phyloP scores from a whole-genome alignment of 1,140 invertebrate genomes.

The Adelges cooleyi region DNA sequence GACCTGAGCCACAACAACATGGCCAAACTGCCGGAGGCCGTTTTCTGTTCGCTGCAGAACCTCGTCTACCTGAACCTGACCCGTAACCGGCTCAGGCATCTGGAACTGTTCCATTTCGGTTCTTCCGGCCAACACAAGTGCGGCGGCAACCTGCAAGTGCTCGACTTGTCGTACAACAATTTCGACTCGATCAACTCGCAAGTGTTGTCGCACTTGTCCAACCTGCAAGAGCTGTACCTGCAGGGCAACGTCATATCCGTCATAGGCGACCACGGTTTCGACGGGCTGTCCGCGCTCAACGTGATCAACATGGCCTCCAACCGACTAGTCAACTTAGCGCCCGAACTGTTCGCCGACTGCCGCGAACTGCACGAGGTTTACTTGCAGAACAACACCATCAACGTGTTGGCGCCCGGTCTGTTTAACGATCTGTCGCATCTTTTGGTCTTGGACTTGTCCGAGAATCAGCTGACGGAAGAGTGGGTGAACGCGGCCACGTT shows the following conservation, averaged over 20 bases:
- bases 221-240: conserved; percentile 52
- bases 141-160: conserved; percentile 54
- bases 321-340: conserved; percentile 64
- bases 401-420: conserved; percentile 69
- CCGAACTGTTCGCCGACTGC: conserved; percentile 67
- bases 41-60: conserved; percentile 65
- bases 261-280: conserved; percentile 67
- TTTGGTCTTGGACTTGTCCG: conserved; percentile 67
- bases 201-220: conserved; percentile 56
- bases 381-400: conserved; percentile 74
- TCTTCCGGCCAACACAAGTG: conserved; percentile 51
- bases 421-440: conserved; percentile 71
- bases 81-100: conserved; percentile 64
- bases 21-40: conserved; percentile 66
- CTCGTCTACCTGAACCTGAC: conserved; percentile 69
- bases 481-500: conserved; percentile 83
- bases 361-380: conserved; percentile 70
- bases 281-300: conserved; percentile 61
- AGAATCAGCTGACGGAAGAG: conserved; percentile 72
- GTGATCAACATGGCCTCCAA: conserved; percentile 71
- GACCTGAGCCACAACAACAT: conserved; percentile 83
- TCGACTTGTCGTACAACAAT: conserved; percentile 73
- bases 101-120: conserved; percentile 61
- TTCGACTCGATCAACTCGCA: conserved; percentile 64
- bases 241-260: conserved; percentile 59